Percentiles rank a stretch among this genome's conserved stretches.
Conservation (phyloP, 53 echinoderm and acorn worm species). For the Antedon mediterranea region DNA sequence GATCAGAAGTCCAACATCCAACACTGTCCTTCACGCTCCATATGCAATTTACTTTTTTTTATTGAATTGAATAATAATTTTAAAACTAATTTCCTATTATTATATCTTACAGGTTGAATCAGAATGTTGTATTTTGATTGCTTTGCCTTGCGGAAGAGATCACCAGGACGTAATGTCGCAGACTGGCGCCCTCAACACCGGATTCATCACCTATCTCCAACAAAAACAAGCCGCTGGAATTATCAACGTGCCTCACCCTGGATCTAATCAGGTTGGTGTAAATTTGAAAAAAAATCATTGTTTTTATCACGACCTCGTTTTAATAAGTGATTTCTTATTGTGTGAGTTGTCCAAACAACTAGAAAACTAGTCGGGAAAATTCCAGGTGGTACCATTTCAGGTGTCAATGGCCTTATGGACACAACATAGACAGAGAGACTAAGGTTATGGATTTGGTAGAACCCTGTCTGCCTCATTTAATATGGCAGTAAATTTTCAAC, state of each 20-base stretch:
- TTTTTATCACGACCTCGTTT: no score
- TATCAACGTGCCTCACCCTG: conserved; percentile 96
- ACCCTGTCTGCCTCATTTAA: no score
- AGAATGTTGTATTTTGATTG: conserved; percentile 66
- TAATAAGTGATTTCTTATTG: no score
- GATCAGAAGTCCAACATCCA: no score
- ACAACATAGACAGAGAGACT: not conserved
- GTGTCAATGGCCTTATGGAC: conserved; percentile 32
- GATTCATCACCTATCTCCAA: conserved; percentile 78
- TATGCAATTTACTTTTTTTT: no score
- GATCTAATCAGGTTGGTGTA: conserved; percentile 59
- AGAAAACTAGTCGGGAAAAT: no score
- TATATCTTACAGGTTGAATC: conserved; percentile 42
- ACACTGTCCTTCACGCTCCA: no score
- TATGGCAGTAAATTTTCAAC: no score
- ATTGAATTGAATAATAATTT: no score
- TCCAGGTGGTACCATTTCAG: conserved; percentile 44
- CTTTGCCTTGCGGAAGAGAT: conserved; percentile 74
- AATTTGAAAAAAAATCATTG: no score
- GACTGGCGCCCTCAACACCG: conserved; percentile 57
- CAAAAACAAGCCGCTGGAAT: conserved; percentile 93
- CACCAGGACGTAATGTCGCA: conserved; percentile 70
- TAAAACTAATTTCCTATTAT: not conserved
- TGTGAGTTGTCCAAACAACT: no score
- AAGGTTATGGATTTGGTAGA: no score